phyloP scores from a whole-genome alignment of 2,888 invertebrate genomes.

The Strigamia maritima region DNA sequence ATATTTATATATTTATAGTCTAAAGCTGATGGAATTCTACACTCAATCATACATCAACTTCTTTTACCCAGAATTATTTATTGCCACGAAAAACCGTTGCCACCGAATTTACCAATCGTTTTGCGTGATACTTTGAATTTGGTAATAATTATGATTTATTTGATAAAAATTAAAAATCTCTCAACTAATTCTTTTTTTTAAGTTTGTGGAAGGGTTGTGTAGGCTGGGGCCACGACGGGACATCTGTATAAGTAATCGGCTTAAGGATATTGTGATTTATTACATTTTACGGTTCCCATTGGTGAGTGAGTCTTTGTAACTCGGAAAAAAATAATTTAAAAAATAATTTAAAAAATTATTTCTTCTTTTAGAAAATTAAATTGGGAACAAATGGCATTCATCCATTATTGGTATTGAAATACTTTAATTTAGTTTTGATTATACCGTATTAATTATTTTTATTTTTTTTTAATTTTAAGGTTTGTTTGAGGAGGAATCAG shows the following conservation, averaged over 20 bases:
- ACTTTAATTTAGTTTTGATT: neutral
- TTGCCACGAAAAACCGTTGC: slow-evolving; percentile 29
- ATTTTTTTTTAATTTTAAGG: neutral
- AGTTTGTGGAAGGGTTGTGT: slow-evolving; percentile 18
- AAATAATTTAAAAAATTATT: no score
- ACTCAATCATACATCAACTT: neutral
- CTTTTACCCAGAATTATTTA: slow-evolving; percentile 21
- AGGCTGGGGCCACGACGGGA: neutral
- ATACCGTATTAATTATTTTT: neutral
- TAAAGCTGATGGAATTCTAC: neutral
- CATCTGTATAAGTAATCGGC: neutral
- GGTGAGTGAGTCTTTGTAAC: neutral
- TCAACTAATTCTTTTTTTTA: neutral
- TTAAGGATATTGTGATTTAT: slow-evolving; percentile 30
- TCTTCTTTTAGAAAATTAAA: neutral
- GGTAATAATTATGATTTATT: neutral
- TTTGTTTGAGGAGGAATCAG: neutral
- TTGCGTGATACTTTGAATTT: slow-evolving; percentile 22
- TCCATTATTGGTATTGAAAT: neutral
- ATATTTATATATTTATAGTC: slow-evolving; percentile 2
- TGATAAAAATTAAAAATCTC: no score
- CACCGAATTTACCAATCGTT: neutral
- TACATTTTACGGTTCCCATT: neutral
- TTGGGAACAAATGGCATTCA: neutral
- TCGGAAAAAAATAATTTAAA: neutral